Percentiles rank a stretch among this genome's conserved stretches.
Evolutionary conservation across 2,888 invertebrate genomes (phyloP).

Genomic region (Chironomus tentans): DNA sequence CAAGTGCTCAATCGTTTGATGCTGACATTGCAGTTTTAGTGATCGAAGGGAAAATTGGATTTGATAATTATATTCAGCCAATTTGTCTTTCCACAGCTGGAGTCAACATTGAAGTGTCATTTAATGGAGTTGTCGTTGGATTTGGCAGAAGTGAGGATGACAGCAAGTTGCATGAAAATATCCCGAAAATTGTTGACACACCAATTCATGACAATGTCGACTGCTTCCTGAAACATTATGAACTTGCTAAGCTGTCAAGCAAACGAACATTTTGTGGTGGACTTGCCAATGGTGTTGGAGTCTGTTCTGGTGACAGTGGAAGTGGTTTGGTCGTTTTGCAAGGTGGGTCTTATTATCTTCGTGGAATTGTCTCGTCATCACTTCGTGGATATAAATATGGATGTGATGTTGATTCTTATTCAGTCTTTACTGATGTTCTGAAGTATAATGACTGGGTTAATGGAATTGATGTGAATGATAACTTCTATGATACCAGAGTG

Average conservation of each 20-base stretch:
- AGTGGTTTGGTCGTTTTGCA: not conserved
- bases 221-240: not conserved
- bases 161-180: not conserved
- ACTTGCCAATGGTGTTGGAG: not conserved
- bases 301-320: not conserved
- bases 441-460: no score
- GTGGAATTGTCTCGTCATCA: not conserved
- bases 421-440: no score
- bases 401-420: no score
- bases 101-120: not conserved
- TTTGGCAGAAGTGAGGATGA: not conserved
- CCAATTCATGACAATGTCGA: not conserved
- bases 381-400: not conserved
- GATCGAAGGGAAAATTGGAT: not conserved
- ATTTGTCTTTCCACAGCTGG: not conserved
- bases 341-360: not conserved
- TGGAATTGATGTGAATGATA: no score
- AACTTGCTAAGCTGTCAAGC: not conserved
- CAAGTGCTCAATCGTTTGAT: not conserved
- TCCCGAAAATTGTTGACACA: not conserved
- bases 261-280: not conserved
- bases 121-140: not conserved
- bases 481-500: no score
- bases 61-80: not conserved
- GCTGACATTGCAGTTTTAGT: not conserved